Conservation (phyloP, 2,888 invertebrate genomes). For the Dione juno region DNA sequence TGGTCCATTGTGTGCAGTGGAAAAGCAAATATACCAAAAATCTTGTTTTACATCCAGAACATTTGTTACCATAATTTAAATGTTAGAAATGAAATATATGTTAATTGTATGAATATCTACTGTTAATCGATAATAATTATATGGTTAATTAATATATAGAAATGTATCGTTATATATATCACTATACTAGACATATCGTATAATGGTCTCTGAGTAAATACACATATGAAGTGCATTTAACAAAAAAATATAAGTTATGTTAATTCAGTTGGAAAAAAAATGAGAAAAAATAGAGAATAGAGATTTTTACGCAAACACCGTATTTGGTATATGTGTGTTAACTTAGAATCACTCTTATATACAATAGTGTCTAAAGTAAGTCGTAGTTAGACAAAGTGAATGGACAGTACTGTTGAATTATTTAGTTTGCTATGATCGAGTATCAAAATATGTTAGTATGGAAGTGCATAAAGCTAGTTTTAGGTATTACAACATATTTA, state of each 20-base stretch:
- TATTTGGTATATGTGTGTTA: conserved; percentile 9
- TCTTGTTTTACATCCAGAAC: background rate
- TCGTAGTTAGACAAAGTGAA: conserved; percentile 26
- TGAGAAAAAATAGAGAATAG: too few species aligned
- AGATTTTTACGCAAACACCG: background rate
- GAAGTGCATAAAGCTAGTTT: conserved; percentile 66
- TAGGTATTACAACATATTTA: conserved; percentile 18
- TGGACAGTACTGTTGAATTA: conserved; percentile 27
- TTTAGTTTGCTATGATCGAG: conserved; percentile 38
- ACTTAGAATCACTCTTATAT: conserved; percentile 3
- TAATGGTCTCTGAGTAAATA: conserved; percentile 12
- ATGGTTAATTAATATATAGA: conserved; percentile 18
- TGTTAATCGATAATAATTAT: conserved; percentile 17
- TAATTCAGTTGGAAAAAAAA: too few species aligned
- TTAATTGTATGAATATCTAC: conserved; percentile 4
- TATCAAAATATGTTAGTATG: conserved; percentile 61
- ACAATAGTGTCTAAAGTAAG: conserved; percentile 34
- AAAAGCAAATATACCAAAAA: conserved; percentile 24
- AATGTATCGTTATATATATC: background rate
- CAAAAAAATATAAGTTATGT: too few species aligned
- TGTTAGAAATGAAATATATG: background rate
- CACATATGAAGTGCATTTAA: background rate
- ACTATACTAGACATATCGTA: background rate
- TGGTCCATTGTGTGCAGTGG: conserved; percentile 4
- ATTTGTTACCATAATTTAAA: conserved; percentile 24